Conservation (phyloP, 2,888 invertebrate species). For the Eupithecia centaureata region DNA sequence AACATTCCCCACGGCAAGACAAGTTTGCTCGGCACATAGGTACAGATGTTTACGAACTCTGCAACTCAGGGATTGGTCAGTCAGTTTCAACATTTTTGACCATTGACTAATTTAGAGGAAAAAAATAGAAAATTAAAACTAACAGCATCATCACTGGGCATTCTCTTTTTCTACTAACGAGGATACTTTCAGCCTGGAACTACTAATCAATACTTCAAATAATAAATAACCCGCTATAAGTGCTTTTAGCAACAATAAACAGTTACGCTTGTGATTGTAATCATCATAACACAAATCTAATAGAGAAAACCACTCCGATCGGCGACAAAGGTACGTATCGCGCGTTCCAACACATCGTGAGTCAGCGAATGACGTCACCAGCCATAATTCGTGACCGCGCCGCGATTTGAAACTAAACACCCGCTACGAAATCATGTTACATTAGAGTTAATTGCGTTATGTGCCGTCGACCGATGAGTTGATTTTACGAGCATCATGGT, state of each 20-base stretch:
- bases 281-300: conserved; percentile 6
- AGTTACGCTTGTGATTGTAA: not conserved
- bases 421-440: conserved; percentile 44
- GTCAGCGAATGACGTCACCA: conserved; percentile 52
- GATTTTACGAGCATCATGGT: conserved; percentile 4
- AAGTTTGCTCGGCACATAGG: not conserved
- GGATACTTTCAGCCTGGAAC: not conserved
- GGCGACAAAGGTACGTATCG: not conserved
- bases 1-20: conserved; percentile 26
- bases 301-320: not conserved
- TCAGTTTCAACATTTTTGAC: no score
- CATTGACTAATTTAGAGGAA: no score
- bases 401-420: conserved; percentile 50
- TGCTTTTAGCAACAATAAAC: not conserved
- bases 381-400: conserved; percentile 46
- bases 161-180: not conserved
- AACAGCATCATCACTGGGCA: not conserved
- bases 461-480: conserved; percentile 23
- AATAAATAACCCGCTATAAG: not conserved
- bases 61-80: not conserved
- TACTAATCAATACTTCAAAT: not conserved
- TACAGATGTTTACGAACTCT: not conserved
- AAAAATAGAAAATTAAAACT: not conserved
- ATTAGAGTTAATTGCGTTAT: conserved; percentile 44
- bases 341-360: conserved; percentile 35